Base-by-base conservation (phyloP, 30 jellyfish, hydroid and myxozoan species). In the Aurelia coerulea region DNA sequence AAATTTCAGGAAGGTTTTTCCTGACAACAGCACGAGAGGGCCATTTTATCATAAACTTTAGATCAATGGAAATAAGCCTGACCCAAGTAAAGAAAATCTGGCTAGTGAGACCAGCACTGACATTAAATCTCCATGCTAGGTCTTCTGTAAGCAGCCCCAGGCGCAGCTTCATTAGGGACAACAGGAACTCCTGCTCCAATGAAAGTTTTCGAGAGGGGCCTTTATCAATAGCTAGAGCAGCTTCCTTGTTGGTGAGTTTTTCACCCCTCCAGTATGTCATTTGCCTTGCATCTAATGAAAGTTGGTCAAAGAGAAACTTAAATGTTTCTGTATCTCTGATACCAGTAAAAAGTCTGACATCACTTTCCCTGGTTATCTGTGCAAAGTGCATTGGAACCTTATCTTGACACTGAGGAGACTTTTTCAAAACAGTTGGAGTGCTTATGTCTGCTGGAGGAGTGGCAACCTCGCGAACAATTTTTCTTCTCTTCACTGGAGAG, bases 321-420 rank as follows among this genome's bases (percentile, higher is more conserved):
- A 58, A 58, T 37, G 46, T 37, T 4, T 37, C 46, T 37, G 46
- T 37, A 37, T 37, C 46, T 37, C 46, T 37, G 46, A 37, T 37
- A 4, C 91, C 91, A 49, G 87, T 66, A 35, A 67, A 82, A 82
- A 82, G 69, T 51, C 46, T 32, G 64, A 84, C 94, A 72, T 84
- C 94, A 74, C 59, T 34, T 29, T 84, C 90, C 67, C 83, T 50
- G 17, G 89, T 84, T 15, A 82, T n/a, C 23, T 72, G 81, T 46
- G 53, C 94, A 84, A 84, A 84, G 51, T 17, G 32, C 71, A 84
- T 53, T 39, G 94, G 51, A 41, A 74, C 37, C 46, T 37, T 37
- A 37, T 37, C 46, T 37, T 37, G 46, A 2, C 46, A 37, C 4
- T 37, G 46, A 37, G 4, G 46, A 37, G 46, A 2, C 46, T 37